Evolutionary conservation across 2,113 vertebrate species (phyloP).

Genomic region (Paramisgurnus dabryanus): DNA sequence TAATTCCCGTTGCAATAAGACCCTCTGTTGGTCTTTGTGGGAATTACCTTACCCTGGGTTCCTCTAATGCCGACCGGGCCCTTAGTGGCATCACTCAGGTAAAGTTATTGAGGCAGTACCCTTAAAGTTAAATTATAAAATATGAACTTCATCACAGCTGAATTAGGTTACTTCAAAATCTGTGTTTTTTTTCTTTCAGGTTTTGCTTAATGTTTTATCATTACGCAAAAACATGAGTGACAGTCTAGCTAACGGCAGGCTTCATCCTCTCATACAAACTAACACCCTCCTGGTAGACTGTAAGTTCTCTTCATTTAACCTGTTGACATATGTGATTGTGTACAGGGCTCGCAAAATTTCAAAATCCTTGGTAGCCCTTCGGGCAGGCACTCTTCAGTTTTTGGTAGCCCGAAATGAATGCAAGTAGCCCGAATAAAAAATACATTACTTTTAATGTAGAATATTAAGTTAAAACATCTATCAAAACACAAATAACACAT

Average conservation of each 20-base stretch:
- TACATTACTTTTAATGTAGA: too few species aligned
- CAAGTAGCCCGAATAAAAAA: too few species aligned
- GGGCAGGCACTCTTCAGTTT: too few species aligned
- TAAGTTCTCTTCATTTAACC: slow-evolving; percentile 69
- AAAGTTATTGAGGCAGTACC: neutral
- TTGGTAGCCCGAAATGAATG: too few species aligned
- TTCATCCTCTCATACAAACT: slow-evolving; percentile 88
- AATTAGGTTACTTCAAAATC: neutral
- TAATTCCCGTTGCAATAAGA: slow-evolving; percentile 89
- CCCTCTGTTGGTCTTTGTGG: slow-evolving; percentile 88
- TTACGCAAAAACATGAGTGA: slow-evolving; percentile 92
- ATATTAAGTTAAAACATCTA: too few species aligned
- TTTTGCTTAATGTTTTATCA: slow-evolving; percentile 90
- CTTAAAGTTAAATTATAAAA: too few species aligned
- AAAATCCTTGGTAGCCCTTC: too few species aligned
- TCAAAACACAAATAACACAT: too few species aligned
- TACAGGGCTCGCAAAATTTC: too few species aligned
- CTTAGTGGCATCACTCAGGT: slow-evolving; percentile 91
- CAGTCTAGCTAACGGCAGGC: slow-evolving; percentile 87
- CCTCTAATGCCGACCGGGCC: slow-evolving; percentile 84
- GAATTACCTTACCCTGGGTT: slow-evolving; percentile 88
- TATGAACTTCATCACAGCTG: too few species aligned
- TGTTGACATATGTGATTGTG: too few species aligned
- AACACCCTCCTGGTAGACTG: slow-evolving; percentile 88
- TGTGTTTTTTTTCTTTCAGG: slow-evolving; percentile 71